Evolutionary conservation across 2,888 invertebrate species (phyloP).

Genomic region (Nomada hirtipes): DNA sequence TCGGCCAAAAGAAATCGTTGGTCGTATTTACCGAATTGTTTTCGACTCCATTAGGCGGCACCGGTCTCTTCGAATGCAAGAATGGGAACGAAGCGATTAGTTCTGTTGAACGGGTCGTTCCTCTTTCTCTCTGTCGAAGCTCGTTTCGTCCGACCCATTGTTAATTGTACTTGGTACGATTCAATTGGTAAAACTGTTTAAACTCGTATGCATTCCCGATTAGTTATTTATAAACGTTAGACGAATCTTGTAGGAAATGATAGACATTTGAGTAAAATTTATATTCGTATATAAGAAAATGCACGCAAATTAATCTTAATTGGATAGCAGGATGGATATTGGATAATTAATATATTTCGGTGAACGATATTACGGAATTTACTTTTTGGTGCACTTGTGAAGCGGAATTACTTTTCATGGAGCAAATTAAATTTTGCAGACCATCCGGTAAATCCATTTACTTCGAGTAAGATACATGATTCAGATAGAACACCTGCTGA

Average conservation of each 20-base stretch:
- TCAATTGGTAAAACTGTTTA: constrained; percentile 26
- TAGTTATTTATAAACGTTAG: constrained; percentile 14
- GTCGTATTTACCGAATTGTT: constrained; percentile 55
- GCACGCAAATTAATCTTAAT: too few relatives aligned
- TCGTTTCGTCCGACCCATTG: constrained; percentile 1
- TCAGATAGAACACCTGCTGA: too few relatives aligned
- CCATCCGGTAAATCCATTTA: too few relatives aligned
- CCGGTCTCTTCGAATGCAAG: constrained; percentile 22
- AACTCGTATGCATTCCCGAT: background rate
- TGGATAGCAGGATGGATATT: too few relatives aligned
- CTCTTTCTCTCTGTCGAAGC: background rate
- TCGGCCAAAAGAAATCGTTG: constrained; percentile 42
- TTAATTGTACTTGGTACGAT: background rate
- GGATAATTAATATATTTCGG: too few relatives aligned
- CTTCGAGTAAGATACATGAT: too few relatives aligned
- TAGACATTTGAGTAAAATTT: background rate
- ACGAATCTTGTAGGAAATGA: constrained; percentile 12
- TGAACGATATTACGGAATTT: too few relatives aligned
- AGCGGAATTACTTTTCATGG: too few relatives aligned
- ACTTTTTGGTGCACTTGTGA: too few relatives aligned
- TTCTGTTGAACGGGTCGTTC: constrained; percentile 21
- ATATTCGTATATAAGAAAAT: too few relatives aligned
- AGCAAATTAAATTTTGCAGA: too few relatives aligned
- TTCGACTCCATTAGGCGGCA: constrained; percentile 47
- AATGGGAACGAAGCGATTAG: constrained; percentile 48